Evolutionary conservation across 2,113 vertebrate genomes (phyloP).

Genomic region (Cepphus grylle): DNA sequence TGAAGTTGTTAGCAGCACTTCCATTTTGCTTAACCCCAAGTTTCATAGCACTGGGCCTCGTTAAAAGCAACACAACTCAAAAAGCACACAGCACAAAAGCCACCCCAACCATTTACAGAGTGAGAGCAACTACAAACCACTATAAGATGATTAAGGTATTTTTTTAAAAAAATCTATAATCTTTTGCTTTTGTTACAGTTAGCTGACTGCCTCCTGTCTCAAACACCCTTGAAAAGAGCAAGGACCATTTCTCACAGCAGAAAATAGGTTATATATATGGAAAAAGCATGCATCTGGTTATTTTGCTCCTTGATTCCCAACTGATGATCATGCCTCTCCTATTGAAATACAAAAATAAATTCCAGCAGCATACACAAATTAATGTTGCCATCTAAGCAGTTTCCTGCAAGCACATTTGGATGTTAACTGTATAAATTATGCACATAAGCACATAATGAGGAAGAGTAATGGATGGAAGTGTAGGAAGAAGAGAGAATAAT

Average conservation of each 20-base stretch:
- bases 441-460: not conserved
- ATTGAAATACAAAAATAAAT: not conserved
- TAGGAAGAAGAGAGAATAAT: not conserved
- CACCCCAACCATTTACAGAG: not conserved
- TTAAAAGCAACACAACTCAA: not conserved
- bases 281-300: not conserved
- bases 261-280: not conserved
- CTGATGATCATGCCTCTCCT: not conserved
- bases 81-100: not conserved
- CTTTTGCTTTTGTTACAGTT: not conserved
- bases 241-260: not conserved
- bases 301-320: not conserved
- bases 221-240: not conserved
- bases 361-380: not conserved
- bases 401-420: not conserved
- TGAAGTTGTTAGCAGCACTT: not conserved
- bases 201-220: not conserved
- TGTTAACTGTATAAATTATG: not conserved
- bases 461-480: not conserved
- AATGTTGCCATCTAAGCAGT: not conserved
- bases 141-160: not conserved
- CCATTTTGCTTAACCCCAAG: not conserved
- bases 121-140: not conserved
- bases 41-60: not conserved
- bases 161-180: not conserved